These are phyloP conservation scores for Triplophysa tibetana DNA, from an alignment of 2,113 vertebrate genomes.

Conservation along the genomic window DNA sequence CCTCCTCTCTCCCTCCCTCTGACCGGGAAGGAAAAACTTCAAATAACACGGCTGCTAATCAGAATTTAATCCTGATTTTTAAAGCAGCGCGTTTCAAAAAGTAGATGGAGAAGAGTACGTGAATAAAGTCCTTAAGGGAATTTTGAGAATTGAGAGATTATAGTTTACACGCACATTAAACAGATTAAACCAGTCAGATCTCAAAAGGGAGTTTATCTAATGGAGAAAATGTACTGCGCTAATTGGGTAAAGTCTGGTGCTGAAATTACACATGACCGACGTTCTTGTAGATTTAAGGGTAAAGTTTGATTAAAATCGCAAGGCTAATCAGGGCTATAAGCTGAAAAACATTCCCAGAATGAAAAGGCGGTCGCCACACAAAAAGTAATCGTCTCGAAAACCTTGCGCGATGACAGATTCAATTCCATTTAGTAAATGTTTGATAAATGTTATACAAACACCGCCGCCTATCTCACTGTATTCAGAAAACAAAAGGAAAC, in stretches of 20 bases:
- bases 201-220: conserved; percentile 79
- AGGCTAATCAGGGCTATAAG: conserved; percentile 71
- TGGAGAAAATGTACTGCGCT: conserved; percentile 76
- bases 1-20: neutral
- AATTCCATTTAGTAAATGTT: conserved; percentile 93
- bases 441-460: conserved; percentile 95
- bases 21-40: conserved; percentile 46
- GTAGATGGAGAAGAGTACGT: conserved; percentile 66
- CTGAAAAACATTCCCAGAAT: conserved; percentile 68
- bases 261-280: conserved; percentile 71
- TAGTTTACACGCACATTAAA: conserved; percentile 78
- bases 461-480: conserved; percentile 78
- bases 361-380: conserved; percentile 82
- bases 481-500: conserved; percentile 93
- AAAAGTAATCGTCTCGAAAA: conserved; percentile 88
- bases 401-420: conserved; percentile 94
- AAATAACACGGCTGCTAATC: conserved; percentile 60
- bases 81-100: conserved; percentile 71
- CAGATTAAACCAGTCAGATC: conserved; percentile 73
- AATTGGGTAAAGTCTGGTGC: conserved; percentile 74
- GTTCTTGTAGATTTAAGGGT: conserved; percentile 62
- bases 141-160: conserved; percentile 77
- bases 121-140: conserved; percentile 74
- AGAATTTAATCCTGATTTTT: conserved; percentile 60
- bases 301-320: conserved; percentile 72